Conservation (phyloP, 2,113 vertebrate genomes). For the Zapornia atra region DNA sequence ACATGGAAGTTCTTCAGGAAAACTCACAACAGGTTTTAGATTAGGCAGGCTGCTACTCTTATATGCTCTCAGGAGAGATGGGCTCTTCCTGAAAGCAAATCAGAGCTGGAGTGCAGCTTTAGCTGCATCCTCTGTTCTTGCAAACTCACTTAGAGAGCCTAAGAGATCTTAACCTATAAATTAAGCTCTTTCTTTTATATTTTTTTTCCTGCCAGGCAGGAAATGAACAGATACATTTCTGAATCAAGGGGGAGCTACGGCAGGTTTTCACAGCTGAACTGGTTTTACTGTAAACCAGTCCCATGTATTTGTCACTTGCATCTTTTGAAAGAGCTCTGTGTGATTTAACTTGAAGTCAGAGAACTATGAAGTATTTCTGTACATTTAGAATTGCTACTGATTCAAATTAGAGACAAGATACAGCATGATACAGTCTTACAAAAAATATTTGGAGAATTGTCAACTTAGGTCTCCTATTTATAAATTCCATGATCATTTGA, state of each 20-base stretch:
- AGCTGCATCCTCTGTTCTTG: background rate
- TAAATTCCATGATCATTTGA: background rate
- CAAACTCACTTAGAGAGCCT: background rate
- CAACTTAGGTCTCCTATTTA: background rate
- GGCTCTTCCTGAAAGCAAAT: background rate
- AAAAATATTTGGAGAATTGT: background rate
- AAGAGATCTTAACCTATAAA: background rate
- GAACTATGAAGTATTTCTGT: background rate
- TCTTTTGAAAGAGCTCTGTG: background rate
- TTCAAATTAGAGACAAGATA: background rate
- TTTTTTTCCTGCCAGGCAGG: background rate
- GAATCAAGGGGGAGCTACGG: background rate
- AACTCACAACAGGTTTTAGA: background rate
- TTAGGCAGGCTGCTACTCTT: background rate
- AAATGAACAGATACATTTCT: background rate
- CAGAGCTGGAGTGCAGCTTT: background rate
- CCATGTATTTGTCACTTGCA: background rate
- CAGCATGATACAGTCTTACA: background rate
- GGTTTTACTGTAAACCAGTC: background rate
- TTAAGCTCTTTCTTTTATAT: background rate
- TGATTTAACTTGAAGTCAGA: background rate
- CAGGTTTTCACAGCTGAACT: background rate
- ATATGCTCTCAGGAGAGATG: background rate
- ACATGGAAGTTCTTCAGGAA: background rate
- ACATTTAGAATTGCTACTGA: background rate